Conservation (phyloP, 2,888 invertebrate genomes). For the Formica aserva region DNA sequence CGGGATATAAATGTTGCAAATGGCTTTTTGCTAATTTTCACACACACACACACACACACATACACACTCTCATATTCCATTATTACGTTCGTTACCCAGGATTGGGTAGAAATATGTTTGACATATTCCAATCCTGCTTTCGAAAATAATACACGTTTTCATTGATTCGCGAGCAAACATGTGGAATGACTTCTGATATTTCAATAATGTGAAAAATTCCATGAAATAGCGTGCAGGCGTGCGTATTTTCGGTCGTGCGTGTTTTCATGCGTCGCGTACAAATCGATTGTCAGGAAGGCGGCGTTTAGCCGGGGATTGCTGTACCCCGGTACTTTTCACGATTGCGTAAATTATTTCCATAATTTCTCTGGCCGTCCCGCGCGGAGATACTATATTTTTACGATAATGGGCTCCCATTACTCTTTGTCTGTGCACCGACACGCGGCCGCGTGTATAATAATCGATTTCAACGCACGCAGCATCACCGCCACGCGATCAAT, state of each 20-base stretch:
- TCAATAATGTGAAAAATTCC: conserved; percentile 55
- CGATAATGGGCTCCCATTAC: conserved; percentile 60
- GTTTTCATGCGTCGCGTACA: conserved; percentile 45
- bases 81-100: conserved; percentile 32
- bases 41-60: background rate
- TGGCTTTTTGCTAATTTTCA: conserved; percentile 44
- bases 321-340: conserved; percentile 48
- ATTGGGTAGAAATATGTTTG: conserved; percentile 39
- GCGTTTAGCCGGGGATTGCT: conserved; percentile 49
- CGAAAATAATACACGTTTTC: conserved; percentile 51
- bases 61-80: conserved; percentile 16
- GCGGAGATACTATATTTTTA: conserved; percentile 58
- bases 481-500: conserved; percentile 6
- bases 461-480: conserved; percentile 54
- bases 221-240: conserved; percentile 27
- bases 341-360: conserved; percentile 66
- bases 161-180: conserved; percentile 48
- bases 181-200: conserved; percentile 46
- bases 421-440: conserved; percentile 59
- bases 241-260: conserved; percentile 14
- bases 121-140: conserved; percentile 43
- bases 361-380: conserved; percentile 55
- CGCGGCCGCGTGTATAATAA: conserved; percentile 53
- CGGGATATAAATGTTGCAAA: conserved; percentile 32
- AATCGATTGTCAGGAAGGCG: conserved; percentile 49